These are phyloP conservation scores for Bombylius major DNA, from an alignment of 2,888 invertebrate species.

Conservation along the genomic window DNA sequence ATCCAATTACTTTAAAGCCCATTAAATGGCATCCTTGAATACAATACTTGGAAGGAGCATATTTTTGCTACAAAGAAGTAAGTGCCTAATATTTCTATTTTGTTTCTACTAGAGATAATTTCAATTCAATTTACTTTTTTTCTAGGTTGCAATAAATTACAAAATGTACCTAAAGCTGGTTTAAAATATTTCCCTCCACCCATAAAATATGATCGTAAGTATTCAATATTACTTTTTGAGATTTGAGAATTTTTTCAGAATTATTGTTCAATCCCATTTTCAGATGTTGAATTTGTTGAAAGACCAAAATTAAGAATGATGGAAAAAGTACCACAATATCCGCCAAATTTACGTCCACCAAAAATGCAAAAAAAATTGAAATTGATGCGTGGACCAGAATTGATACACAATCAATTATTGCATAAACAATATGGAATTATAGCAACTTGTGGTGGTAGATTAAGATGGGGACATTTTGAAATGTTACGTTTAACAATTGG, in stretches of 20 bases:
- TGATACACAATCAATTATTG: conserved; percentile 67
- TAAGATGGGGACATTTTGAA: conserved; percentile 74
- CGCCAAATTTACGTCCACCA: conserved; percentile 53
- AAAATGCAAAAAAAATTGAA: conserved; percentile 74
- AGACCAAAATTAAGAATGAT: conserved; percentile 53
- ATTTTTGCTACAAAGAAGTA: too few relatives aligned
- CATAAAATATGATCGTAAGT: conserved; percentile 52
- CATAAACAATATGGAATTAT: conserved; percentile 90
- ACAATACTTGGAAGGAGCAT: too few relatives aligned
- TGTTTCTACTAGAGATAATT: too few relatives aligned
- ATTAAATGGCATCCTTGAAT: too few relatives aligned
- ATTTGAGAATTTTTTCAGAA: background rate
- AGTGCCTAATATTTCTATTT: too few relatives aligned
- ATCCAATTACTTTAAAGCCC: too few relatives aligned
- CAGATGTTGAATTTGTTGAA: conserved; percentile 62
- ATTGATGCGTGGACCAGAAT: conserved; percentile 87
- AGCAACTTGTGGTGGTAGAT: conserved; percentile 70
- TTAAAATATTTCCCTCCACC: conserved; percentile 59
- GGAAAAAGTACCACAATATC: conserved; percentile 61
- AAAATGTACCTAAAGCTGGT: conserved; percentile 38
- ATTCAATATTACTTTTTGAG: background rate
- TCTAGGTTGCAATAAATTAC: background rate
- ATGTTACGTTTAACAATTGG: conserved; percentile 67
- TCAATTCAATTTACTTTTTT: too few relatives aligned
- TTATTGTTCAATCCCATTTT: background rate